Evolutionary conservation across 2,888 invertebrate genomes (phyloP), one percentile per base, ranked within the genome.

Genomic region (Colostygia pectinataria): DNA sequence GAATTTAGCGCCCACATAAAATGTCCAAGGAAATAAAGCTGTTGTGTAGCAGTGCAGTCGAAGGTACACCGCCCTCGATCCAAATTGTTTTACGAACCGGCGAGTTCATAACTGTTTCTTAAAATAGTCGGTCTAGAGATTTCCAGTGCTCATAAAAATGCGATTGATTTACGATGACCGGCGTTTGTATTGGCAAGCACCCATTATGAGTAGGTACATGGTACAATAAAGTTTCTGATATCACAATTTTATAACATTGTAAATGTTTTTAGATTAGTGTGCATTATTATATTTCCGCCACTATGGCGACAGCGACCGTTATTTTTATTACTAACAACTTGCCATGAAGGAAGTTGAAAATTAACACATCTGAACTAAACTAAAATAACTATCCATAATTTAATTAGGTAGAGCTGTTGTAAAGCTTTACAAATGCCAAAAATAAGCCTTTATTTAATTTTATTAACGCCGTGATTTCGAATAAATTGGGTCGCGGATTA

Each of bases 131-230:
- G 61, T 71, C 70, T 71, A 66, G 63, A 72, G 67, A 57, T 72
- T 71, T 73, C 73, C 73, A 72, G 74, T 70, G 72, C 74, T 77
- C 76, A 77, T 83, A 84, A 84, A 83, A 83, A 82, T 77, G 59
- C 58, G 66, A 73, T 78, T 81, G 82, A 83, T 84, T 82, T 83
- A 83, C 71, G 55, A 55, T 62, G 63, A 53, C 40, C 66, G 70
- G 71, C 71, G 74, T 77, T 75, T 77, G 71, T 76, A 79, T 77
- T 79, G 76, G 79, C 77, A 74, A 61, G 68, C 67, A 55, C 71
- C 73, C 74, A 73, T 79, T 74, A 71, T 51, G 45, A 49, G 38
- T 18, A 18, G 4, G 18, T 18, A 18, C n/a, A n/a, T n/a, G 4
- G 18, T 55, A 51, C 68, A 69, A 67, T 74, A 71, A 58, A 60